Evolutionary conservation across 2,113 vertebrate species (phyloP), one percentile per base, ranked within the genome.

Genomic region (Oreocharis arfaki): DNA sequence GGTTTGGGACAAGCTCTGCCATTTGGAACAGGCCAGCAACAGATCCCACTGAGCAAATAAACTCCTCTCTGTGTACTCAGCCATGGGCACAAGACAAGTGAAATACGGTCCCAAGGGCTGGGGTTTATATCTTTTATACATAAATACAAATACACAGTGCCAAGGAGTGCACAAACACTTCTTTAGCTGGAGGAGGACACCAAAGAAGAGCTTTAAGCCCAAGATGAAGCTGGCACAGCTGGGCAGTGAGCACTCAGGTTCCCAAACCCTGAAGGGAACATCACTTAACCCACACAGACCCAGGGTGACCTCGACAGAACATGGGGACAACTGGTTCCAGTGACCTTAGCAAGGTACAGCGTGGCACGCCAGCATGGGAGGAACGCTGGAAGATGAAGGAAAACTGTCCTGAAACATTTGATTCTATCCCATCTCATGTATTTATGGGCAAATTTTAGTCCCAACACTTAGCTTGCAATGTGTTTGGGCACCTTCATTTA

Each of bases 241-340:
- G 41, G 14, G 37, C 46, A 69, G 28, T 0, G 18, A 71, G 32
- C 42, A 46, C n/a, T 28, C 17, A 33, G 30, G 39, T 39, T 83
- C 44, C 33, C 56, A 64, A 6, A 50, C 13, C 53, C 49, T n/a
- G 41, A 49, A 33, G 47, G n/a, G 11, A 83, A 13, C 68, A 67
- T 8, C 42, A 49, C 53, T 23, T 32, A 33, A 46, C 20, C 32
- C 32, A 60, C 28, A 32, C 2, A n/a, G 35, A 41, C 2, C 0
- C 26, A 3, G 1, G 15, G 8, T 13, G 50, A 14, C 39, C 86
- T n/a, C 5, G 4, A 53, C n/a, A 76, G 42, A 64, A 83, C 5
- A 42, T 0, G 0, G 69, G 63, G 20, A 50, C 26, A 46, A 4
- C 5, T 3, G 21, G 16, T 47, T 37, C 17, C 37, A 50, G 41